A percentile compares a stretch with the other conserved stretches of the same genome.
Conservation (phyloP, 2,113 vertebrate genomes). For the Archilochus colubris region DNA sequence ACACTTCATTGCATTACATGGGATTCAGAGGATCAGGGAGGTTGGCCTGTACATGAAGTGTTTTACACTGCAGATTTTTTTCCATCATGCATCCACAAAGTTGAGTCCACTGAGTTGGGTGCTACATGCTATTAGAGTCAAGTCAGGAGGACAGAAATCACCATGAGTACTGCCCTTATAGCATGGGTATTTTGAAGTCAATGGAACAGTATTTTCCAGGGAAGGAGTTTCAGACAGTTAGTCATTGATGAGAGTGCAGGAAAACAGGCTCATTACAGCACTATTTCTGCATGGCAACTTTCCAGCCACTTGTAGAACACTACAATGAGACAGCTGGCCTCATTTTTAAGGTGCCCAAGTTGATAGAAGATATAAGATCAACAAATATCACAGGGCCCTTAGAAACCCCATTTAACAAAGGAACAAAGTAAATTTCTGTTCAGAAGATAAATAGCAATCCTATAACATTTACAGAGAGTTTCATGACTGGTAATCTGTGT, state of each 20-base stretch:
- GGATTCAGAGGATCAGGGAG: not conserved
- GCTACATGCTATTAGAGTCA: not conserved
- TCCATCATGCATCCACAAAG: not conserved
- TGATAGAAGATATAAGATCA: not conserved
- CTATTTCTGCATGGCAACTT: conserved; percentile 1
- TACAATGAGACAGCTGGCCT: not conserved
- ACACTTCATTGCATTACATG: not conserved
- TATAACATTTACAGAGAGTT: not conserved
- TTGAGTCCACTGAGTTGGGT: not conserved
- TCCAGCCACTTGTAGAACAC: not conserved
- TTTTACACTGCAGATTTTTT: not conserved
- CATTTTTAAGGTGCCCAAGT: not conserved
- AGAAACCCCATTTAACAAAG: not conserved
- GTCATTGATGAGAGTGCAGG: conserved; percentile 2
- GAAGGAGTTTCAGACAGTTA: conserved; percentile 28
- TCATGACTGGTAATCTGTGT: not conserved
- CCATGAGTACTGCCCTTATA: not conserved
- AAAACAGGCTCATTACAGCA: not conserved
- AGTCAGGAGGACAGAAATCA: conserved; percentile 12
- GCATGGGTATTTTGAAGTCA: not conserved
- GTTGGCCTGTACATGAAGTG: not conserved
- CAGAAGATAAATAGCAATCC: not conserved
- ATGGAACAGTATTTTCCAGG: conserved; percentile 16
- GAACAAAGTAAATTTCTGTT: not conserved
- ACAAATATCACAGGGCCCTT: not conserved